Evolutionary conservation across 2,888 invertebrate genomes (phyloP).

Genomic region (Hypsopygia costalis): DNA sequence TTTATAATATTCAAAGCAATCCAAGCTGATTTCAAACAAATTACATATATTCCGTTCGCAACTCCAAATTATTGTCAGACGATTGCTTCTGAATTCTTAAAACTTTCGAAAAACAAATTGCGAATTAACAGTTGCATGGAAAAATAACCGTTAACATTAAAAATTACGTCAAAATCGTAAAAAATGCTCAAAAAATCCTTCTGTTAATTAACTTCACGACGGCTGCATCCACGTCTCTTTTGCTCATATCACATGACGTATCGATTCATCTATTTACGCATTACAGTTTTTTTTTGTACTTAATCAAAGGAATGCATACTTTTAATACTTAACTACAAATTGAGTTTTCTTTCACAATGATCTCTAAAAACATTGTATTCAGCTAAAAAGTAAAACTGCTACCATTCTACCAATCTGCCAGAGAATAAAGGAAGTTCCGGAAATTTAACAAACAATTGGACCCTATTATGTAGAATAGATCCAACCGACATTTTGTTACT

Average conservation of each 20-base stretch:
- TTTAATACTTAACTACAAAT: neutral
- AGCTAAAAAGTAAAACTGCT: no score
- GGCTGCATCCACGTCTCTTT: conserved; percentile 23
- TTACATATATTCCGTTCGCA: no score
- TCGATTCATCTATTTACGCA: conserved; percentile 2
- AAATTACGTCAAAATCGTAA: conserved; percentile 47
- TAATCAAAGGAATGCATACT: conserved; percentile 3
- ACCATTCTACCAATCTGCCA: no score
- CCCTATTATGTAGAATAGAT: no score
- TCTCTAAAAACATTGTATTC: no score
- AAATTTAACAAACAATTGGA: no score
- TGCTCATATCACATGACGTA: conserved; percentile 15
- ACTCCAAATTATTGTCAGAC: conserved; percentile 61
- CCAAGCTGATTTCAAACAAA: no score
- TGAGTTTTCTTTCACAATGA: conserved; percentile 3
- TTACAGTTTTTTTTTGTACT: conserved; percentile 3
- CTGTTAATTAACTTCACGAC: conserved; percentile 14
- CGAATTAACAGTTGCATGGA: conserved; percentile 13
- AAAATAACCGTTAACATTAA: conserved; percentile 39
- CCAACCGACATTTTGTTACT: no score
- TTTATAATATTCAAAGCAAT: no score
- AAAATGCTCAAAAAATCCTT: conserved; percentile 48
- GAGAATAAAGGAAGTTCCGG: no score
- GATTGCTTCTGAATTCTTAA: conserved; percentile 45
- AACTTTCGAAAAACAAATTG: conserved; percentile 11